A percentile compares a stretch with the other conserved stretches of the same genome.
Conservation (phyloP, 2,888 invertebrate genomes). For the Merodon equestris region DNA sequence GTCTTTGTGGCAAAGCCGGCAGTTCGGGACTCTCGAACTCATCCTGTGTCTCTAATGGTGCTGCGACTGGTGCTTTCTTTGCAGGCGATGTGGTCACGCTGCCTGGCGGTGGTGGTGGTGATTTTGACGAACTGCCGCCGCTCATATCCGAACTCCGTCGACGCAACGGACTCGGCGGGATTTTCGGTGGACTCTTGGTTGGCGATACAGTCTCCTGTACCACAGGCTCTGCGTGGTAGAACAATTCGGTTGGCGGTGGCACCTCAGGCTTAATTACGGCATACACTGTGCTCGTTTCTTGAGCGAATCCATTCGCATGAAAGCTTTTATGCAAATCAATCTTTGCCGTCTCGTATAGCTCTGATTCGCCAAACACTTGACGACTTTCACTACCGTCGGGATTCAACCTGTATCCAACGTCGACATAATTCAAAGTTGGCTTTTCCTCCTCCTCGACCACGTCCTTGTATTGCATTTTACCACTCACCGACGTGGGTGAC, state of each 20-base stretch:
- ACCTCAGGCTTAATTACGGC: conserved; percentile 78
- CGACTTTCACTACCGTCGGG: conserved; percentile 78
- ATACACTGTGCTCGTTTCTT: conserved; percentile 78
- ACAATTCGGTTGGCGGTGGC: conserved; percentile 71
- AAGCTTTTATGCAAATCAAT: conserved; percentile 77
- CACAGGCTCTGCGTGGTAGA: conserved; percentile 70
- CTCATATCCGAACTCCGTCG: conserved; percentile 64
- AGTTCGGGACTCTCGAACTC: conserved; percentile 73
- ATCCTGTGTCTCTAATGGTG: conserved; percentile 75
- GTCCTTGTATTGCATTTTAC: conserved; percentile 48
- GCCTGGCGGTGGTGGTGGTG: conserved; percentile 71
- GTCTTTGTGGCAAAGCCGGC: conserved; percentile 73
- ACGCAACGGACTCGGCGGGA: conserved; percentile 54
- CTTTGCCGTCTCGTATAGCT: conserved; percentile 77
- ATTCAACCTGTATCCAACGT: conserved; percentile 78
- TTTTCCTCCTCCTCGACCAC: conserved; percentile 61
- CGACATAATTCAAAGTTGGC: conserved; percentile 77
- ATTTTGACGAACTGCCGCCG: conserved; percentile 69
- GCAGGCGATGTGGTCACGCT: conserved; percentile 71
- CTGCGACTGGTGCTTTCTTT: conserved; percentile 73
- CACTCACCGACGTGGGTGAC: conserved; percentile 6
- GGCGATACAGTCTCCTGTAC: conserved; percentile 70
- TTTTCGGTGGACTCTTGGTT: conserved; percentile 70
- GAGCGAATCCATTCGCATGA: conserved; percentile 76
- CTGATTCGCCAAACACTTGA: conserved; percentile 78